Evolutionary conservation across 2,113 vertebrate species (phyloP).

Genomic region (Cinclus mexicanus): DNA sequence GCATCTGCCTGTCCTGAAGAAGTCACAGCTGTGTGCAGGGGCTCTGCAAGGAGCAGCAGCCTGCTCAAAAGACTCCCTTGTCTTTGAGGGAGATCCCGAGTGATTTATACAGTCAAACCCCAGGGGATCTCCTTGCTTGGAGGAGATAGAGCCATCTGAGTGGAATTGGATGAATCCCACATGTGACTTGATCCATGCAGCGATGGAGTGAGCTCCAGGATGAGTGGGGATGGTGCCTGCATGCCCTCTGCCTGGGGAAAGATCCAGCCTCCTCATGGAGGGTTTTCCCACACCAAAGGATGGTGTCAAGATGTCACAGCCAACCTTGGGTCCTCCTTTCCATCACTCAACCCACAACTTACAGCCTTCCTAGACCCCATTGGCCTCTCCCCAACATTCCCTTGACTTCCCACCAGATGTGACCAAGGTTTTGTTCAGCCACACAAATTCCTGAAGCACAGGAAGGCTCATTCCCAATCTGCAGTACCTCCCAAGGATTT

Average conservation of each 20-base stretch:
- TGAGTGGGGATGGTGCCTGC: neutral
- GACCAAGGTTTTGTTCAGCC: rapidly evolving
- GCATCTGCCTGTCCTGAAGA: neutral
- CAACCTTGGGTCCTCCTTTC: neutral
- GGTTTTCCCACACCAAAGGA: neutral
- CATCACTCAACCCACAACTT: neutral
- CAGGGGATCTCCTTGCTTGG: neutral
- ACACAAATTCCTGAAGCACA: neutral
- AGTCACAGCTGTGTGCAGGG: neutral
- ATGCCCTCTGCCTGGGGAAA: neutral
- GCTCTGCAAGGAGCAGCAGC: neutral
- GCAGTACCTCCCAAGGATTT: neutral
- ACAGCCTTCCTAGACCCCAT: rapidly evolving
- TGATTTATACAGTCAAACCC: neutral
- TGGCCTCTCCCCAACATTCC: neutral
- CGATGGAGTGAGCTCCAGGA: neutral
- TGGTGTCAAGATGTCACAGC: neutral
- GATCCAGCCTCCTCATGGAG: neutral
- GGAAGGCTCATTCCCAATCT: neutral
- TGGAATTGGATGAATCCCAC: neutral
- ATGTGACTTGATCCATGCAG: rapidly evolving
- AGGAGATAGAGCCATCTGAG: neutral
- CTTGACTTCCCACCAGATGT: neutral
- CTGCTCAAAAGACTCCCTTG: neutral
- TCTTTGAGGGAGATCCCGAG: neutral